phyloP scores from a whole-genome alignment of 2,888 invertebrate genomes.

The Kryphioiulus occultus region DNA sequence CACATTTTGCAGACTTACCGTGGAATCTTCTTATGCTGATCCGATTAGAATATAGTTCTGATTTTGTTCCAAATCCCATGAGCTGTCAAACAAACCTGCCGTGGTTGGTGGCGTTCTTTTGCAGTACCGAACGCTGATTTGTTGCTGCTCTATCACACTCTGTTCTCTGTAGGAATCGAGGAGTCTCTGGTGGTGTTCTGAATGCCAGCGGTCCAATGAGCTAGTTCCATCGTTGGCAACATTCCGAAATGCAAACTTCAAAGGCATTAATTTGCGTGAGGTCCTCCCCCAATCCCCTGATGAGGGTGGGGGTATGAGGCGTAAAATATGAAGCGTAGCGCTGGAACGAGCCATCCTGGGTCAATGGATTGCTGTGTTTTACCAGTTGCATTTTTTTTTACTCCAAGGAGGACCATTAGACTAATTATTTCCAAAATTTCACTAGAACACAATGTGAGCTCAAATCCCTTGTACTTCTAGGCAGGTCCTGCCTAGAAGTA shows the following conservation, averaged over 20 bases:
- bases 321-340: not conserved
- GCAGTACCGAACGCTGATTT: not conserved
- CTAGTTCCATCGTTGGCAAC: slow-evolving; percentile 16
- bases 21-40: not conserved
- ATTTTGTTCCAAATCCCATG: not conserved
- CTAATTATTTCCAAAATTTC: not conserved
- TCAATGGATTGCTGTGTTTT: not conserved
- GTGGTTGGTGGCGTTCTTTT: not conserved
- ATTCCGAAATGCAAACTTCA: slow-evolving; percentile 16
- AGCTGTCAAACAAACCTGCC: not conserved
- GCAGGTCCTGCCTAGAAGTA: too few species aligned
- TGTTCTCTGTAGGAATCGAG: not conserved
- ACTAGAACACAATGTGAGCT: not conserved
- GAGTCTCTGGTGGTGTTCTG: not conserved
- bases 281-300: not conserved
- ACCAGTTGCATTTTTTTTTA: not conserved
- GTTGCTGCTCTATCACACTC: not conserved
- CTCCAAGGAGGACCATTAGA: not conserved
- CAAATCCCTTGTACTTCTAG: too few species aligned
- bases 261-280: not conserved
- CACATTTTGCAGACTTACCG: not conserved
- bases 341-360: not conserved
- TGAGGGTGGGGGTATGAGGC: not conserved
- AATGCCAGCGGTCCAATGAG: not conserved
- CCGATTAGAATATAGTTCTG: not conserved